phyloP scores from a whole-genome alignment of 2,888 invertebrate genomes.

The Epistrophella euchroma region DNA sequence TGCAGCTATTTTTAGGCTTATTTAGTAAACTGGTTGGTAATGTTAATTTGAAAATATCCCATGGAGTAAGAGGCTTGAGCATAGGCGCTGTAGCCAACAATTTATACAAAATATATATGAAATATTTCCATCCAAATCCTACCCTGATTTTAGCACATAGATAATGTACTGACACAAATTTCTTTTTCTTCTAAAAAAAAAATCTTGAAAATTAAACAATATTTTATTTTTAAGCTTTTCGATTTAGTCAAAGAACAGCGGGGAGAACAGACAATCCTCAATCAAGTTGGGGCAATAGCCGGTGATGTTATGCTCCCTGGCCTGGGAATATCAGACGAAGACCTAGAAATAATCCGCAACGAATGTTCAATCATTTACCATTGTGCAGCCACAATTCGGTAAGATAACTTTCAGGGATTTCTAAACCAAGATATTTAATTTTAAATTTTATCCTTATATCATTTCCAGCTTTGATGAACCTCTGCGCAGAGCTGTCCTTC shows the following conservation, averaged over 20 bases:
- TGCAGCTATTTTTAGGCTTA: not conserved
- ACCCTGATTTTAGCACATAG: too few relatives aligned
- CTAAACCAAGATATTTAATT: not conserved
- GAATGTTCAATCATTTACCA: constrained; percentile 95
- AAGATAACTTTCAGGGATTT: constrained; percentile 19
- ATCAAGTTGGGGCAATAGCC: constrained; percentile 88
- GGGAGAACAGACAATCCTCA: constrained; percentile 87
- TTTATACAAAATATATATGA: too few relatives aligned
- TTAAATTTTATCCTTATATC: not conserved
- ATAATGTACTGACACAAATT: not conserved
- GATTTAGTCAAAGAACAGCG: constrained; percentile 88
- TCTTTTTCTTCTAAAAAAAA: not conserved
- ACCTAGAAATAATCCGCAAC: constrained; percentile 87
- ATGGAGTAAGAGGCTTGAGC: not conserved
- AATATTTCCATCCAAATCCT: too few relatives aligned
- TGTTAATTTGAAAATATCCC: not conserved
- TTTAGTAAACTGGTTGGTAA: not conserved
- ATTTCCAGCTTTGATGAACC: constrained; percentile 92
- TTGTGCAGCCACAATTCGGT: constrained; percentile 89
- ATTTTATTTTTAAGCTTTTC: constrained; percentile 87
- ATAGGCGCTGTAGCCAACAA: too few relatives aligned
- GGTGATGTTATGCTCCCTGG: constrained; percentile 90
- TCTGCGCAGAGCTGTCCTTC: constrained; percentile 93
- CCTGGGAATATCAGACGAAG: constrained; percentile 88
- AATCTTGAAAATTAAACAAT: not conserved